Evolutionary conservation across 2,888 invertebrate genomes (phyloP).

Genomic region (Myopa testacea): DNA sequence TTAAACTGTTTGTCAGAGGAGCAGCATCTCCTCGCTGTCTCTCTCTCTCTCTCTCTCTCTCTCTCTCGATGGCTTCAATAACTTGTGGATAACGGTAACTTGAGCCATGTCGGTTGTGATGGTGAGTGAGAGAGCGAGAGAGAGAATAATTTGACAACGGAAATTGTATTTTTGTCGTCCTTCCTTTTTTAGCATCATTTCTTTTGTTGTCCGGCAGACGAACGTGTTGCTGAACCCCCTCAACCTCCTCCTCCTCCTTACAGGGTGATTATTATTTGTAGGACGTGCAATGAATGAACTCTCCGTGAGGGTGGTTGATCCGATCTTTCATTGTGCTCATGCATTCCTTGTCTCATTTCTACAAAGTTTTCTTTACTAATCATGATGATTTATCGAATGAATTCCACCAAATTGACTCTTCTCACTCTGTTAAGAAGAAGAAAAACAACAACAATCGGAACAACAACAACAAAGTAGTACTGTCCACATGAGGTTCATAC

Average conservation of each 20-base stretch:
- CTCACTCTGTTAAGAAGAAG: no score
- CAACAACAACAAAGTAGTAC: no score
- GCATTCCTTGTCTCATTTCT: background rate
- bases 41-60: background rate
- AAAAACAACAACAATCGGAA: no score
- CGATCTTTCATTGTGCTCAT: no score
- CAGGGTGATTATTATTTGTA: slow-evolving; percentile 25
- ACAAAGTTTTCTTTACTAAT: background rate
- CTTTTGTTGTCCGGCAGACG: slow-evolving; percentile 44
- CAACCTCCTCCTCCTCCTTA: background rate
- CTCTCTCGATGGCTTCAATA: no score
- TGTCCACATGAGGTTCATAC: no score
- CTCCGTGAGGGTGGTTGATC: background rate
- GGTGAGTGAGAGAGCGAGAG: slow-evolving; percentile 39
- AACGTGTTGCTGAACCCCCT: slow-evolving; percentile 34
- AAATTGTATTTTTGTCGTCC: slow-evolving; percentile 62
- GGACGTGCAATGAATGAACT: background rate
- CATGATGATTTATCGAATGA: no score
- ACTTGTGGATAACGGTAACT: no score
- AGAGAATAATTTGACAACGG: slow-evolving; percentile 48
- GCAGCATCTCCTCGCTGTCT: background rate
- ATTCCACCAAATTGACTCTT: no score
- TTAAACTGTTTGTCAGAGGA: no score
- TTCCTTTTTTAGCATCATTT: slow-evolving; percentile 29
- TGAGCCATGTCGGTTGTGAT: no score